Evolutionary conservation across 2,113 vertebrate species (phyloP).

Genomic region (Apistogramma diplotaenia): DNA sequence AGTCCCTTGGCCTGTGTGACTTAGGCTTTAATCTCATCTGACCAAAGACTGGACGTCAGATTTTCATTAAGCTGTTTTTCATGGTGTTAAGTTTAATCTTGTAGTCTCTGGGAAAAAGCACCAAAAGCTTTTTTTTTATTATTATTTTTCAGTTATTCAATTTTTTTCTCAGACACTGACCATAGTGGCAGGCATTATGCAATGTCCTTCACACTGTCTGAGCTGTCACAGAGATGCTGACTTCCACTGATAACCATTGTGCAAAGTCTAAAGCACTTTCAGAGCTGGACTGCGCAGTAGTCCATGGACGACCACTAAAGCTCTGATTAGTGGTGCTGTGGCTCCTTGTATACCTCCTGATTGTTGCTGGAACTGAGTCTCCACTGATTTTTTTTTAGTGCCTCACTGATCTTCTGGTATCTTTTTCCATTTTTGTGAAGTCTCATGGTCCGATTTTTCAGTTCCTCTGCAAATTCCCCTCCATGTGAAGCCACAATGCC

Average conservation of each 20-base stretch:
- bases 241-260: neutral
- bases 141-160: too few relatives aligned
- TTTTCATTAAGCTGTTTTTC: too few relatives aligned
- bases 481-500: neutral
- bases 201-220: neutral
- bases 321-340: neutral
- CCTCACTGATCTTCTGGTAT: neutral
- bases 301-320: neutral
- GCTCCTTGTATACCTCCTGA: neutral
- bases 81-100: neutral
- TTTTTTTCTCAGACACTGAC: neutral
- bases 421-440: neutral
- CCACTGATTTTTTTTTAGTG: neutral
- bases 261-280: neutral
- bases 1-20: too few relatives aligned
- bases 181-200: neutral
- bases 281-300: neutral
- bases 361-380: neutral
- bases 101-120: neutral
- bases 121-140: neutral
- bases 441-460: neutral
- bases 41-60: too few relatives aligned
- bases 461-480: neutral
- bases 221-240: neutral
- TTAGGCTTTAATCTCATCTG: too few relatives aligned